Evolutionary conservation across 1,140 invertebrate genomes (phyloP).

Genomic region (Mercenaria mercenaria): DNA sequence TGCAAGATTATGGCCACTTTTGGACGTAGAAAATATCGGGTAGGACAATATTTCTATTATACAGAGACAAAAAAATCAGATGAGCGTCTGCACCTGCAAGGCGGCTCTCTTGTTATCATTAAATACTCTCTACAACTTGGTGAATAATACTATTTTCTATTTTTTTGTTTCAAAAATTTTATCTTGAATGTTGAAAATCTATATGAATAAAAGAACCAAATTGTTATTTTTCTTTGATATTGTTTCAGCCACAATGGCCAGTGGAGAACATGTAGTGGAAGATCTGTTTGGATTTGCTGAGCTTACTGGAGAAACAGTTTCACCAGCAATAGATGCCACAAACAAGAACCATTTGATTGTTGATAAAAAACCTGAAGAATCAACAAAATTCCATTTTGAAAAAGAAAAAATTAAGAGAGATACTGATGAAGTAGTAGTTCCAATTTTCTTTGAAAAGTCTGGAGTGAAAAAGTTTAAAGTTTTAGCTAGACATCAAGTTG

Average conservation of each 20-base stretch:
- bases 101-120: too few relatives aligned
- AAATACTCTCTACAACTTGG: too few relatives aligned
- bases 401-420: constrained; percentile 24
- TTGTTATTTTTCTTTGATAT: too few relatives aligned
- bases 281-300: constrained; percentile 63
- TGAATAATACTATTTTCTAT: too few relatives aligned
- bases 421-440: constrained; percentile 43
- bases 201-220: too few relatives aligned
- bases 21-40: too few relatives aligned
- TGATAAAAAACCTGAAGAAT: not conserved
- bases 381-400: not conserved
- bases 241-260: constrained; percentile 52
- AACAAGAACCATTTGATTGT: not conserved
- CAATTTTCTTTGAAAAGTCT: constrained; percentile 38
- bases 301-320: constrained; percentile 19
- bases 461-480: constrained; percentile 60
- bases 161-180: too few relatives aligned
- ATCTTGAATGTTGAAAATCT: too few relatives aligned
- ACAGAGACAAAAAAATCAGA: too few relatives aligned
- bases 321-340: not conserved
- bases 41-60: too few relatives aligned
- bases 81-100: too few relatives aligned
- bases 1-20: too few relatives aligned
- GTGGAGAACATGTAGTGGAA: constrained; percentile 54
- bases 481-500: constrained; percentile 50